Conservation (phyloP, 2,797 vertebrate genomes). For the Leuciscus waleckii region DNA sequence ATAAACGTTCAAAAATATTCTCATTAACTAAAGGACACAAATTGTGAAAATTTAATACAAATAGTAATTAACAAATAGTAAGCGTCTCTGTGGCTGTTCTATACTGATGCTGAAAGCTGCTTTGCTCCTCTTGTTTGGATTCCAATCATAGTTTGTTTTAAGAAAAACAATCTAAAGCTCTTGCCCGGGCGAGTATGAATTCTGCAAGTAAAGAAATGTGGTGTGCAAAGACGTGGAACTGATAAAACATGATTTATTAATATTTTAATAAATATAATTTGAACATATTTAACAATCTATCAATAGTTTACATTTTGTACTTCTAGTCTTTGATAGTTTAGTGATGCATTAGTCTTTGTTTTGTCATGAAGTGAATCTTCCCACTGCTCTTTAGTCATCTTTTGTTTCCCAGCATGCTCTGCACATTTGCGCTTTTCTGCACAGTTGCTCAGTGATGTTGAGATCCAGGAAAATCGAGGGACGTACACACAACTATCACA, state of each 20-base stretch:
- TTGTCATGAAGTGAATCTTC: not conserved
- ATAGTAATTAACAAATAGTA: too few relatives aligned
- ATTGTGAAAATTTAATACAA: not conserved
- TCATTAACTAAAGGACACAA: not conserved
- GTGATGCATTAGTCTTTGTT: not conserved
- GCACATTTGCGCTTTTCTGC: not conserved
- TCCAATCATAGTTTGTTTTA: conserved; percentile 30
- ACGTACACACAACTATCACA: not conserved
- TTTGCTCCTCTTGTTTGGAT: conserved; percentile 19
- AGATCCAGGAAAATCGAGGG: too few relatives aligned
- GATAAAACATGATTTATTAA: not conserved
- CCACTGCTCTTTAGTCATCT: not conserved
- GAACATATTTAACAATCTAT: not conserved
- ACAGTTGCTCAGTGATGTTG: not conserved
- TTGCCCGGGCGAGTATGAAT: conserved; percentile 37
- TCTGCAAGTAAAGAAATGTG: not conserved
- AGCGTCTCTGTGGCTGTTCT: not conserved
- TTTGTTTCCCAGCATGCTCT: not conserved
- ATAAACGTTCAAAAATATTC: not conserved
- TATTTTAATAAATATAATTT: not conserved
- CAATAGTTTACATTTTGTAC: not conserved
- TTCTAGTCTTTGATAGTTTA: not conserved
- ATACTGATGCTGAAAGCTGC: not conserved
- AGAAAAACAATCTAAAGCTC: not conserved
- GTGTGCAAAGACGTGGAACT: not conserved